Conservation (phyloP, 2,113 vertebrate species). For the Cinclus mexicanus region DNA sequence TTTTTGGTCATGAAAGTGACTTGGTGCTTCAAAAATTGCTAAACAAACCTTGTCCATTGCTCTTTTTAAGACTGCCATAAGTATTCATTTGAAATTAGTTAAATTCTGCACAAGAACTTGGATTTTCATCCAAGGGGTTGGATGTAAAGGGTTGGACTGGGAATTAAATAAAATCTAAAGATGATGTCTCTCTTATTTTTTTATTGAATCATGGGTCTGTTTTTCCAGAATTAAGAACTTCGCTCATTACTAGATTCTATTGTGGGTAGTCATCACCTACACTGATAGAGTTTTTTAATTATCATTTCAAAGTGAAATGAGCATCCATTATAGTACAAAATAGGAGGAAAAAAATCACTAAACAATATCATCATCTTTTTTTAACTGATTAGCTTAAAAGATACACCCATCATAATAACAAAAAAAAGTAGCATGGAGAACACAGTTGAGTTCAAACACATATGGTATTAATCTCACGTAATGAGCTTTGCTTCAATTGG, state of each 20-base stretch:
- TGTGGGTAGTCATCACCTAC: background rate
- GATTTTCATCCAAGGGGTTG: background rate
- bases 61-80: background rate
- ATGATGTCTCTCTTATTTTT: background rate
- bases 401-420: background rate
- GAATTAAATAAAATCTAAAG: background rate
- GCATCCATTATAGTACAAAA: slow-evolving; percentile 5
- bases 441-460: slow-evolving; percentile 21
- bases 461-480: slow-evolving; percentile 37
- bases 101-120: background rate
- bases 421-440: slow-evolving; percentile 15
- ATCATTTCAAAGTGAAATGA: slow-evolving; percentile 25
- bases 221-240: slow-evolving; percentile 33
- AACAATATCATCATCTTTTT: background rate
- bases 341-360: slow-evolving; percentile 4
- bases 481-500: slow-evolving; percentile 36
- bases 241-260: background rate
- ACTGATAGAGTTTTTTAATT: slow-evolving; percentile 19
- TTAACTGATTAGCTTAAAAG: slow-evolving; percentile 21
- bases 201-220: background rate
- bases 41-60: background rate
- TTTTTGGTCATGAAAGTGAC: background rate
- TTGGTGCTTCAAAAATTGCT: background rate
- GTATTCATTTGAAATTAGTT: background rate
- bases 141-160: background rate